phyloP scores from a whole-genome alignment of 2,888 invertebrate species.

The Lasioglossum oenotherae region DNA sequence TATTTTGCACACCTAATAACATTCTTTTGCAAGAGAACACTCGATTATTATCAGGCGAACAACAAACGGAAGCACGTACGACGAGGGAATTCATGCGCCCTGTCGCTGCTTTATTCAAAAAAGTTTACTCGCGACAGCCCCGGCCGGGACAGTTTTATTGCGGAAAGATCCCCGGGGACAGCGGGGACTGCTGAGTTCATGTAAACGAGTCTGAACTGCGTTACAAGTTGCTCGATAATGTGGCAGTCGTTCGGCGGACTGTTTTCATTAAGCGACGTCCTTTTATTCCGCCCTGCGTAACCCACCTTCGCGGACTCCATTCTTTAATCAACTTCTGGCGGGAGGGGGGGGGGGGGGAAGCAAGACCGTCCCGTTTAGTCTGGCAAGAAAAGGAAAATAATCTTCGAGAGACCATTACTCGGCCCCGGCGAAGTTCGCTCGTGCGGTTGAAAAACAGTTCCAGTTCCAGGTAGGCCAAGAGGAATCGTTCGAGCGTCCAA shows the following conservation, averaged over 20 bases:
- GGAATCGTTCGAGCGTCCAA: not conserved
- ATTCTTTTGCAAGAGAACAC: not conserved
- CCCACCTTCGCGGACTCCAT: not conserved
- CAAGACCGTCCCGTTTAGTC: not conserved
- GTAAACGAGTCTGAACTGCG: not conserved
- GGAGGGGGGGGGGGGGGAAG: not conserved
- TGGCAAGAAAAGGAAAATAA: not conserved
- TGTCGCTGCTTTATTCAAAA: not conserved
- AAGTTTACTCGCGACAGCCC: not conserved
- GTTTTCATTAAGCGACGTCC: not conserved
- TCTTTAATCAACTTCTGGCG: not conserved
- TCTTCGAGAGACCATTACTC: slow-evolving; percentile 12
- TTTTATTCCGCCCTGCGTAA: not conserved
- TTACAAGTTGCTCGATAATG: slow-evolving; percentile 5
- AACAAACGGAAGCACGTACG: not conserved
- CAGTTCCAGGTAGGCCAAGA: not conserved
- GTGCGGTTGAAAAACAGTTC: not conserved
- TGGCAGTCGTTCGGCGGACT: not conserved
- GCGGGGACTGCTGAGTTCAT: not conserved
- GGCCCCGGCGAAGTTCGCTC: slow-evolving; percentile 4
- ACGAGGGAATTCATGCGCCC: not conserved
- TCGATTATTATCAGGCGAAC: not conserved
- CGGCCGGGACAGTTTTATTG: not conserved
- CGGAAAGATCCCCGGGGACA: not conserved
- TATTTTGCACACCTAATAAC: not conserved